phyloP scores from a whole-genome alignment of 2,797 vertebrate species.

The Sebastes trivittatus region DNA sequence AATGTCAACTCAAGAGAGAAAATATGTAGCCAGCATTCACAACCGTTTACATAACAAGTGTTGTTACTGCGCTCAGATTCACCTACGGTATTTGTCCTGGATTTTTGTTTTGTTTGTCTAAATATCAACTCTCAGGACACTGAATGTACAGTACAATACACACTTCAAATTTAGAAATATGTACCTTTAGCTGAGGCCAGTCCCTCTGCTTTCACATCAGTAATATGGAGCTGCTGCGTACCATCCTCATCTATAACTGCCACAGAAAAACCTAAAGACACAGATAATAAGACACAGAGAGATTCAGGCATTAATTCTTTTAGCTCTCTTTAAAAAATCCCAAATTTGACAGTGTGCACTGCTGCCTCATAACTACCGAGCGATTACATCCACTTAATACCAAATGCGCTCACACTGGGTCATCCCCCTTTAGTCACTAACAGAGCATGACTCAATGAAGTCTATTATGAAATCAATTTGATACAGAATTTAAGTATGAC shows the following conservation, averaged over 20 bases:
- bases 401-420: slow-evolving; percentile 7
- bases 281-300: slow-evolving; percentile 13
- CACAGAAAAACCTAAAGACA: slow-evolving; percentile 88
- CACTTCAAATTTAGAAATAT: not conserved
- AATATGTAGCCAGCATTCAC: not conserved
- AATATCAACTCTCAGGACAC: not conserved
- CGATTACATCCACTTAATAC: slow-evolving; percentile 46
- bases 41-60: not conserved
- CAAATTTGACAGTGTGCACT: slow-evolving; percentile 17
- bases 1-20: slow-evolving; percentile 4
- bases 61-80: not conserved
- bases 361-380: slow-evolving; percentile 10
- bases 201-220: slow-evolving; percentile 88
- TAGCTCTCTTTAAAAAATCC: not conserved
- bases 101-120: not conserved
- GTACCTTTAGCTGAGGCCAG: slow-evolving; percentile 91
- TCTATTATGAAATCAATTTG: slow-evolving; percentile 57
- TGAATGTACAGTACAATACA: not conserved
- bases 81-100: not conserved
- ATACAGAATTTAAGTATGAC: slow-evolving; percentile 22
- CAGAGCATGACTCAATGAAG: slow-evolving; percentile 60
- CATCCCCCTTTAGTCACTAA: slow-evolving; percentile 39
- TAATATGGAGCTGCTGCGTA: slow-evolving; percentile 88
- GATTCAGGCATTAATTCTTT: not conserved
- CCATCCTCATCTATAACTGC: slow-evolving; percentile 91